These are phyloP conservation scores for Aphelenchoides besseyi DNA, from an alignment of 1,140 invertebrate genomes.

Conservation along the genomic window DNA sequence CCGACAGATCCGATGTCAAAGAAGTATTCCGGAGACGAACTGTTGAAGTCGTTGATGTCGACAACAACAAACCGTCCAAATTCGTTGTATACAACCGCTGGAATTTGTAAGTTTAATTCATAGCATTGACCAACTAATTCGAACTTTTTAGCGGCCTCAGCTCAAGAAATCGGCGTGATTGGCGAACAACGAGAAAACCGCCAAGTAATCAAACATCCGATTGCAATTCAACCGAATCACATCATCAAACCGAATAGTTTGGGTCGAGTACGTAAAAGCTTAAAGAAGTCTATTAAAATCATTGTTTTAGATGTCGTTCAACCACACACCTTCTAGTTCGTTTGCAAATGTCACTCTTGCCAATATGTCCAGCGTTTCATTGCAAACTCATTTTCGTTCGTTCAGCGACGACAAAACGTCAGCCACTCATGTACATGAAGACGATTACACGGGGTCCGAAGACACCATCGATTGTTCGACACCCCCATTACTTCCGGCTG, in stretches of 20 bases:
- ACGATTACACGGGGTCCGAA: not conserved
- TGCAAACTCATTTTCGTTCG: not conserved
- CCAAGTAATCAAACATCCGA: conserved; percentile 47
- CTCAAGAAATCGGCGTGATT: conserved; percentile 31
- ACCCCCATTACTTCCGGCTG: conserved; percentile 15
- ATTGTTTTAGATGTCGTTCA: conserved; percentile 20
- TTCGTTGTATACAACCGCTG: conserved; percentile 26
- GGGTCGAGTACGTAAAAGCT: not conserved
- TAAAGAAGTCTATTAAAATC: not conserved
- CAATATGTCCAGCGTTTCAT: not conserved
- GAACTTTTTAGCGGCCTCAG: not conserved
- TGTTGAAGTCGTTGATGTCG: conserved; percentile 39
- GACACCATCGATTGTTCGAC: not conserved
- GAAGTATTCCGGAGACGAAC: conserved; percentile 14
- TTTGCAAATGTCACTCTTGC: not conserved
- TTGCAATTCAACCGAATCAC: conserved; percentile 30
- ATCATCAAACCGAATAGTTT: conserved; percentile 16
- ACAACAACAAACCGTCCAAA: conserved; percentile 14
- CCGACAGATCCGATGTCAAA: conserved; percentile 1
- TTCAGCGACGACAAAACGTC: not conserved
- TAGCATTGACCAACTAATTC: too few relatives aligned
- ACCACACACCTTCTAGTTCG: not conserved
- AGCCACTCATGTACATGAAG: not conserved
- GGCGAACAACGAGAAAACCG: conserved; percentile 31
- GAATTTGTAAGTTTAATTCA: conserved; percentile 23